phyloP scores from a whole-genome alignment of 2,797 vertebrate species.

The Poecilia picta region DNA sequence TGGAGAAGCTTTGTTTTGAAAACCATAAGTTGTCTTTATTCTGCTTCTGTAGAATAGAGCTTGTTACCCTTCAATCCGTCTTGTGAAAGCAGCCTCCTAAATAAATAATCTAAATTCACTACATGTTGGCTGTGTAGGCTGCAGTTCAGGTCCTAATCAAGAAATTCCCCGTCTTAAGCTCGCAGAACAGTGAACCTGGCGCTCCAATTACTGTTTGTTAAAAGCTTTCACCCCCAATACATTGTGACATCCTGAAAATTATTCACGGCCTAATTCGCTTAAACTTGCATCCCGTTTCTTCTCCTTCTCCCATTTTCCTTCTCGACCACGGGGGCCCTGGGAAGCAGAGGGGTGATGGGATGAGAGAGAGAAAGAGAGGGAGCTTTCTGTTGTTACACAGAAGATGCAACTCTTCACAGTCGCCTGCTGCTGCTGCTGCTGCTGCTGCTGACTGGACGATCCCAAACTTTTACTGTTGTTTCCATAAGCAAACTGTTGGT shows the following conservation, averaged over 20 bases:
- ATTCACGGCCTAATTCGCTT: constrained; percentile 73
- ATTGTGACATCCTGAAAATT: constrained; percentile 74
- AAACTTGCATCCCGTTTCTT: constrained; percentile 67
- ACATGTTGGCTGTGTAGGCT: background rate
- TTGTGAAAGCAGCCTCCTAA: constrained; percentile 16
- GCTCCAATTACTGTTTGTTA: constrained; percentile 62
- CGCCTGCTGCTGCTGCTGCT: constrained; percentile 5
- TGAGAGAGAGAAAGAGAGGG: constrained; percentile 17
- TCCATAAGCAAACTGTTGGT: constrained; percentile 37
- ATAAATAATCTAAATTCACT: constrained; percentile 11
- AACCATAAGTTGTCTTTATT: background rate
- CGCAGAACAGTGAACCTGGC: constrained; percentile 52
- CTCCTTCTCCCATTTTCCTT: constrained; percentile 24
- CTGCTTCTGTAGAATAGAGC: background rate
- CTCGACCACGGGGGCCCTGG: constrained; percentile 28
- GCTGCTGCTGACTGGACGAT: constrained; percentile 57
- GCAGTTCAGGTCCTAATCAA: constrained; percentile 50
- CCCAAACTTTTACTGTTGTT: constrained; percentile 63
- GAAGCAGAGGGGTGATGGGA: constrained; percentile 34
- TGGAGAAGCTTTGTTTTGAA: background rate
- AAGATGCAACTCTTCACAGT: constrained; percentile 33
- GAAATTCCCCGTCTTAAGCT: constrained; percentile 49
- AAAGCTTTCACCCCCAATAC: constrained; percentile 64
- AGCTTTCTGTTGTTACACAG: constrained; percentile 48
- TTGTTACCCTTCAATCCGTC: background rate